phyloP scores from a whole-genome alignment of 1,140 invertebrate species.

The Heliconius nattereri region DNA sequence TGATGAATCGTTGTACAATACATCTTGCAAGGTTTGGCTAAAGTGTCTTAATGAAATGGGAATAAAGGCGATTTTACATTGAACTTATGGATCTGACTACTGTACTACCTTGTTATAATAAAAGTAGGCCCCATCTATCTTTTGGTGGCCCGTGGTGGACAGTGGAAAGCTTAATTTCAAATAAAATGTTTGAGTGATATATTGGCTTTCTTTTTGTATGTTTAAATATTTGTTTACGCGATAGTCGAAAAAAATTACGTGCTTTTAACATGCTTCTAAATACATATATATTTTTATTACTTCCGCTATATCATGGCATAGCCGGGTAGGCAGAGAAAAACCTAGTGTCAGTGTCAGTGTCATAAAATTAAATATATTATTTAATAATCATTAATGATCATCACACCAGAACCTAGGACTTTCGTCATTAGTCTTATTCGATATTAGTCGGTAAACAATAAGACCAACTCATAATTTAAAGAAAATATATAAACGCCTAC shows the following conservation, averaged over 20 bases:
- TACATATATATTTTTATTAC: too few species aligned
- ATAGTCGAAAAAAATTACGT: background rate
- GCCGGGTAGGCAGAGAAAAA: background rate
- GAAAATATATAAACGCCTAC: background rate
- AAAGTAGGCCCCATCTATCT: slow-evolving; percentile 70
- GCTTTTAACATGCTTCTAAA: background rate
- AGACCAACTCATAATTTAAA: background rate
- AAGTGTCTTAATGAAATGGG: slow-evolving; percentile 18
- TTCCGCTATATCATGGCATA: too few species aligned
- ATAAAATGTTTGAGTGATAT: slow-evolving; percentile 65
- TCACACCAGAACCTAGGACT: too few species aligned
- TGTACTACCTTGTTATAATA: slow-evolving; percentile 70
- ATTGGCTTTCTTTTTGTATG: slow-evolving; percentile 54
- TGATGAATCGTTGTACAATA: slow-evolving; percentile 66
- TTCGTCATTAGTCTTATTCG: too few species aligned
- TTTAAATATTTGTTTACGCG: slow-evolving; percentile 27
- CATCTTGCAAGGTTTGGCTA: slow-evolving; percentile 16
- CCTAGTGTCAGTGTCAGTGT: too few species aligned
- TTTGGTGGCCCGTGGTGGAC: slow-evolving; percentile 54
- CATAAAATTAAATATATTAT: too few species aligned
- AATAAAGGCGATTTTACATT: slow-evolving; percentile 24
- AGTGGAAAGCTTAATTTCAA: slow-evolving; percentile 66
- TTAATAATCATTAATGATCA: too few species aligned
- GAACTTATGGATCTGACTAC: slow-evolving; percentile 6
- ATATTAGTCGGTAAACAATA: background rate